Percentiles rank a stretch among this genome's conserved stretches.
phyloP scores from a whole-genome alignment of 1,140 invertebrate species.

The Cydia splendana region DNA sequence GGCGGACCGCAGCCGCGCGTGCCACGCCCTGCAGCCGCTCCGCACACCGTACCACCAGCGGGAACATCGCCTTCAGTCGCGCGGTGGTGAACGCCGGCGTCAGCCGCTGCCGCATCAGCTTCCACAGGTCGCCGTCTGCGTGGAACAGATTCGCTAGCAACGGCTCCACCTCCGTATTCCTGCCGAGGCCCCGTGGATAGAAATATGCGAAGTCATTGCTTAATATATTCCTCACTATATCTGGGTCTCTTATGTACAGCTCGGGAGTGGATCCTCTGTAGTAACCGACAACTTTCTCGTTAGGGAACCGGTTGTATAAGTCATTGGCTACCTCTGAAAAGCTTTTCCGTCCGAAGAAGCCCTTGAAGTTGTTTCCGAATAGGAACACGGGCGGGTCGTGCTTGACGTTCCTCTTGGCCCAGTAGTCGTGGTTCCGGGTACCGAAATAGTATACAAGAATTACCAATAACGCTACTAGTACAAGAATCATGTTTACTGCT shows the following conservation, averaged over 20 bases:
- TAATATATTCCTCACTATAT: conserved; percentile 51
- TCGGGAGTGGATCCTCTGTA: conserved; percentile 53
- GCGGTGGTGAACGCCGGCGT: conserved; percentile 81
- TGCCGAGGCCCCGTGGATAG: conserved; percentile 50
- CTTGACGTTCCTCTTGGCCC: conserved; percentile 58
- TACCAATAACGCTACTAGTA: not conserved
- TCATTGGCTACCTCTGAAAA: conserved; percentile 44
- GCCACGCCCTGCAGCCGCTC: conserved; percentile 62
- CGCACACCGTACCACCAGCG: conserved; percentile 69
- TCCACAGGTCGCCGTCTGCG: conserved; percentile 79
- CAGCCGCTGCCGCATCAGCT: conserved; percentile 79
- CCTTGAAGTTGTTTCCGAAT: conserved; percentile 55
- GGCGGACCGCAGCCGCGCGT: conserved; percentile 40
- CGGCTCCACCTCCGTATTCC: conserved; percentile 63
- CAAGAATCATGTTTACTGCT: not conserved
- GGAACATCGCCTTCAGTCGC: conserved; percentile 82
- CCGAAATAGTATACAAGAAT: conserved; percentile 37
- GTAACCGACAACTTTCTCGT: conserved; percentile 62
- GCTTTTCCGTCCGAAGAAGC: conserved; percentile 47
- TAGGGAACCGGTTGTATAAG: conserved; percentile 59
- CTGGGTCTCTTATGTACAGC: conserved; percentile 52
- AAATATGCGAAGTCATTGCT: conserved; percentile 56
- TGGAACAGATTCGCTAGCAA: conserved; percentile 66
- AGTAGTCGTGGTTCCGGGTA: conserved; percentile 56
- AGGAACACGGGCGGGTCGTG: conserved; percentile 52